Percentiles rank a stretch among this genome's conserved stretches.
These are phyloP conservation scores for Colossoma macropomum DNA, from an alignment of 2,113 vertebrate genomes.

Conservation along the genomic window DNA sequence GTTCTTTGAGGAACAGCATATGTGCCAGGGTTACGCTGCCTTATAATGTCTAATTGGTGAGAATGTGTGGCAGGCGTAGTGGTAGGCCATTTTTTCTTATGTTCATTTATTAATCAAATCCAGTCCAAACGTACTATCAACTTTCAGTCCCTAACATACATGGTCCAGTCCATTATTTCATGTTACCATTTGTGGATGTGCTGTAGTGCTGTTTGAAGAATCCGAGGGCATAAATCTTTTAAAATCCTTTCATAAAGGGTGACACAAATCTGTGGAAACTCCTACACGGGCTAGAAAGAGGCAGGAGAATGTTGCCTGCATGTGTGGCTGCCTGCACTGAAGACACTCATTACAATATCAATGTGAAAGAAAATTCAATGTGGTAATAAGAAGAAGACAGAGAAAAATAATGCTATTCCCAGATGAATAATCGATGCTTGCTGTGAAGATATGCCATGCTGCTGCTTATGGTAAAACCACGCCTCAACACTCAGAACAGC, in stretches of 20 bases:
- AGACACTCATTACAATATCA: slow-evolving; percentile 48
- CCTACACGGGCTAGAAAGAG: slow-evolving; percentile 29
- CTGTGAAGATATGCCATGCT: slow-evolving; percentile 36
- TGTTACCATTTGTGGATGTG: neutral
- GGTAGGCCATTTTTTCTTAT: neutral
- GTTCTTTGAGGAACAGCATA: neutral
- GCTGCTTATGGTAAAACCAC: slow-evolving; percentile 50
- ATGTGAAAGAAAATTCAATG: slow-evolving; percentile 49
- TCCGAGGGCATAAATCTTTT: slow-evolving; percentile 44
- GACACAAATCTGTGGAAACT: slow-evolving; percentile 36
- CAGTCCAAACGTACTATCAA: neutral
- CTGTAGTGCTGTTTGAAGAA: slow-evolving; percentile 33
- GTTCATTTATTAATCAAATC: neutral
- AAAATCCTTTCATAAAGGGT: slow-evolving; percentile 42
- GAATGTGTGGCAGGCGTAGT: neutral
- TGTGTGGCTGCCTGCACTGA: slow-evolving; percentile 8
- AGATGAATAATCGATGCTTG: slow-evolving; percentile 69
- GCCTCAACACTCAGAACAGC: slow-evolving; percentile 41
- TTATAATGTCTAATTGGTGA: neutral
- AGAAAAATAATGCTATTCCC: slow-evolving; percentile 54
- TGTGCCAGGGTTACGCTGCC: neutral
- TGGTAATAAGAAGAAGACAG: slow-evolving; percentile 28
- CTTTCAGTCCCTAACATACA: neutral
- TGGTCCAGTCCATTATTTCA: neutral
- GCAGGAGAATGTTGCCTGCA: slow-evolving; percentile 17